Evolutionary conservation across 2,113 vertebrate genomes (phyloP), one percentile per base, ranked within the genome.

Genomic region (Larimichthys polyactis): DNA sequence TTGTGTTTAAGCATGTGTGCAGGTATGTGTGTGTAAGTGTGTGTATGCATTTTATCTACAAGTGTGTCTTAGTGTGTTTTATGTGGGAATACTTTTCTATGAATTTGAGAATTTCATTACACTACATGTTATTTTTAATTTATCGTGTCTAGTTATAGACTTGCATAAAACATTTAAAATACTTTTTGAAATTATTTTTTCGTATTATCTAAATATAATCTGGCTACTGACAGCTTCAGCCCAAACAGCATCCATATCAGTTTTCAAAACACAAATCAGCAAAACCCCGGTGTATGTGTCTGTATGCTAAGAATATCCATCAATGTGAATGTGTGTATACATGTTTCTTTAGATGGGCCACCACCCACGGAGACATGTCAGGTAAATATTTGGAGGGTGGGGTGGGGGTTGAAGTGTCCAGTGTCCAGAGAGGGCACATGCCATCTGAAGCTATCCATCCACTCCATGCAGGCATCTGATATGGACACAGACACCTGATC

Each of bases 281-380:
- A 58, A 79, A 78, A 57, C 48, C n/a, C 62, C 11, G 14, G 73
- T 85, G 79, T 84, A 87, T 87, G 71, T 83, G 77, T 82, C 52
- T 73, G 48, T 29, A 64, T 78, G 86, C 79, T 80, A 71, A 86
- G 82, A 80, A 49, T 87, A 89, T 87, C 85, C 78, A 87, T 93
- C 86, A 91, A 63, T 85, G 83, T 86, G 90, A 87, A 86, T 87
- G 79, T 89, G 86, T 88, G 84, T 90, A 75, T 87, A 81, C 62
- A 77, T 87, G 91, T 92, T 87, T 87, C 81, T 85, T 89, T 90
- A 82, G 88, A 92, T 87, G 74, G 78, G 66, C 71, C 82, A 79
- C 96, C 96, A 94, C 95, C 96, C 96, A 96, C 87, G 84, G 91
- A 90, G 95, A 90, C 80, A 3, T 80, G 90, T 94, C 93, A 94